A percentile compares a stretch with the other conserved stretches of the same genome.
Evolutionary conservation across 1,140 invertebrate species (phyloP).

Genomic region (Drosophila paulistorum): DNA sequence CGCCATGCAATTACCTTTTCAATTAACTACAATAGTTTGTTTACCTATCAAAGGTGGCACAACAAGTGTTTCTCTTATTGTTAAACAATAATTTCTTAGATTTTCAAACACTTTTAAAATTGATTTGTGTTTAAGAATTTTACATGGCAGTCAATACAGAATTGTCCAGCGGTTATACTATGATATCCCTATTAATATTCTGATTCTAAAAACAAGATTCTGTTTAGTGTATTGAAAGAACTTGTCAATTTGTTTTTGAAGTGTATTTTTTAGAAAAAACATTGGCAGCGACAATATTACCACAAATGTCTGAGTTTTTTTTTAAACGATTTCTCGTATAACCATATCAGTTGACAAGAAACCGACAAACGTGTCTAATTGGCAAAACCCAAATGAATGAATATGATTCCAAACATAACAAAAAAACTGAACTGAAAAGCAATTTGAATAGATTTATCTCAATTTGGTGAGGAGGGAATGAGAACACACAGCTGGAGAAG

Average conservation of each 20-base stretch:
- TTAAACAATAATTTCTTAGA: no score
- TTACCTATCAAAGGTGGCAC: conserved; percentile 14
- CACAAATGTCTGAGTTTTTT: neutral
- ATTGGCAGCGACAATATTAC: no score
- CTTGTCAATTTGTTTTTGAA: no score
- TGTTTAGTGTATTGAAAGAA: no score
- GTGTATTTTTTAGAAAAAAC: no score
- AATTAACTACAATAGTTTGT: conserved; percentile 44
- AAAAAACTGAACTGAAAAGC: conserved; percentile 51
- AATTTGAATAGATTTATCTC: conserved; percentile 71
- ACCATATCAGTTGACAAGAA: conserved; percentile 43
- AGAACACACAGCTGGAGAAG: conserved; percentile 52
- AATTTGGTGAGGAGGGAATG: neutral
- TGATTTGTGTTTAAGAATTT: no score
- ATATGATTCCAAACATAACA: conserved; percentile 26
- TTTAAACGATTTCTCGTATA: neutral
- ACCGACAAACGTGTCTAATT: conserved; percentile 67
- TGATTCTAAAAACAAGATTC: no score
- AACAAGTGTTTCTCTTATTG: neutral
- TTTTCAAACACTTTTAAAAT: no score
- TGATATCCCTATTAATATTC: no score
- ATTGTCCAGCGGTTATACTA: no score
- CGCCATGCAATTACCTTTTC: conserved; percentile 2
- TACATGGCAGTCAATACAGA: no score
- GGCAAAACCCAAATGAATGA: conserved; percentile 32